Evolutionary conservation across 1,140 invertebrate genomes (phyloP).

Genomic region (Aphelenchoides fujianensis): DNA sequence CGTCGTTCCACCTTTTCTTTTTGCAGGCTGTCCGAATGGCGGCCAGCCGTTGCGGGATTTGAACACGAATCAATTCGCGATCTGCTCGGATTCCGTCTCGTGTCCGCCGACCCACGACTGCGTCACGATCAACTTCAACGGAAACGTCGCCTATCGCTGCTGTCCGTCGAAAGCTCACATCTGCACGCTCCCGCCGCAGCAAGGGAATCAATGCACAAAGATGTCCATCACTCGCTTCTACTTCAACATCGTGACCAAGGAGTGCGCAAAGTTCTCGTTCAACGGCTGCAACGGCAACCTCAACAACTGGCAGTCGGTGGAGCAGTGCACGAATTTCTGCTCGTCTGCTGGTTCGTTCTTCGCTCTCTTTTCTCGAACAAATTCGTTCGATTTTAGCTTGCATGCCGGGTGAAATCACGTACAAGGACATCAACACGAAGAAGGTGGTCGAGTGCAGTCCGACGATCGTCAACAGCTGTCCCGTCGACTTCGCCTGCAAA

Average conservation of each 20-base stretch:
- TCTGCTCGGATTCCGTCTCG: conserved; percentile 34
- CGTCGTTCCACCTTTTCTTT: not conserved
- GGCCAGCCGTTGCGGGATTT: conserved; percentile 56
- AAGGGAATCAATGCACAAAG: conserved; percentile 54
- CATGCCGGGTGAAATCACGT: conserved; percentile 52
- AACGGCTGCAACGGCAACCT: conserved; percentile 53
- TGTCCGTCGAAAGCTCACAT: conserved; percentile 54
- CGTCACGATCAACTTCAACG: conserved; percentile 53
- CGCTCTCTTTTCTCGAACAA: not conserved
- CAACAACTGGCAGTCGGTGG: conserved; percentile 50
- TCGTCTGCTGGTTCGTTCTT: conserved; percentile 49
- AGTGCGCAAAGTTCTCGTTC: conserved; percentile 52
- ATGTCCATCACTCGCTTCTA: conserved; percentile 53
- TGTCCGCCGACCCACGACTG: conserved; percentile 57
- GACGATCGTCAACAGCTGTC: conserved; percentile 48
- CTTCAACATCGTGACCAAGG: conserved; percentile 60
- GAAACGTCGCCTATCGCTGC: conserved; percentile 53
- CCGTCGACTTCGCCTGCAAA: conserved; percentile 48
- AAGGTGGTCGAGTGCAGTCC: conserved; percentile 48
- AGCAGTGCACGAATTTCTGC: conserved; percentile 59
- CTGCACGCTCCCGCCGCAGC: conserved; percentile 49
- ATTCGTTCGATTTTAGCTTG: conserved; percentile 47
- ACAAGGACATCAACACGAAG: conserved; percentile 56
- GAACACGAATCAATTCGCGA: conserved; percentile 50
- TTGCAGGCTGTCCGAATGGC: conserved; percentile 57